Conservation (phyloP, 2,888 invertebrate genomes). For the Cryptocephalus moraei region DNA sequence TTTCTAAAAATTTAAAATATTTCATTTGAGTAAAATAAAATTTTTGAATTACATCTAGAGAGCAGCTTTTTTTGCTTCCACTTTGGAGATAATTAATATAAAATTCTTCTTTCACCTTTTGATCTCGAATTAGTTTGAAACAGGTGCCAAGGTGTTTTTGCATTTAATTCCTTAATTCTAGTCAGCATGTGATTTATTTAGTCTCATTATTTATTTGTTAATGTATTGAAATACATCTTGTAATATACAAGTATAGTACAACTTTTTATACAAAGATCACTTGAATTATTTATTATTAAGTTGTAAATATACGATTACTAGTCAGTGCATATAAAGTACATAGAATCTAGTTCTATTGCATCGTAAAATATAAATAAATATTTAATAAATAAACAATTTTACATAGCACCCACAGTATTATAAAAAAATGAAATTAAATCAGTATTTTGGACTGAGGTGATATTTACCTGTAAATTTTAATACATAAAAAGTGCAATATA, state of each 20-base stretch:
- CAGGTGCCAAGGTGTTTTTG: too few species aligned
- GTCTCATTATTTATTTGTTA: too few species aligned
- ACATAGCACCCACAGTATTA: too few species aligned
- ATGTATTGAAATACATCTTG: constrained; percentile 7
- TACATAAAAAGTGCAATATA: constrained; percentile 32
- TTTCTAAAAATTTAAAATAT: not conserved
- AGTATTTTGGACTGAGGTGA: constrained; percentile 35
- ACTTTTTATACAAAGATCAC: constrained; percentile 32
- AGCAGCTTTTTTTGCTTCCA: not conserved
- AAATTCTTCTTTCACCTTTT: too few species aligned
- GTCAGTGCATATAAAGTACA: constrained; percentile 16
- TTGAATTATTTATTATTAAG: constrained; percentile 9
- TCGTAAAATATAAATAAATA: not conserved
- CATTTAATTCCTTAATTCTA: too few species aligned
- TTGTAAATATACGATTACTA: constrained; percentile 16
- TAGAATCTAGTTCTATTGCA: not conserved
- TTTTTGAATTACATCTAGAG: not conserved
- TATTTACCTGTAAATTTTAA: constrained; percentile 24
- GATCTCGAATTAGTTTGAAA: too few species aligned
- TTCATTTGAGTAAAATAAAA: not conserved
- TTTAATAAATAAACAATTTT: not conserved
- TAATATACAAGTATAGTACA: constrained; percentile 32
- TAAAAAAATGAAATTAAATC: constrained; percentile 27
- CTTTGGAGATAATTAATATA: not conserved
- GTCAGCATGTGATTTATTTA: too few species aligned